Evolutionary conservation across 2,888 invertebrate genomes (phyloP), one percentile per base, ranked within the genome.

Genomic region (Clepsis dumicolana): DNA sequence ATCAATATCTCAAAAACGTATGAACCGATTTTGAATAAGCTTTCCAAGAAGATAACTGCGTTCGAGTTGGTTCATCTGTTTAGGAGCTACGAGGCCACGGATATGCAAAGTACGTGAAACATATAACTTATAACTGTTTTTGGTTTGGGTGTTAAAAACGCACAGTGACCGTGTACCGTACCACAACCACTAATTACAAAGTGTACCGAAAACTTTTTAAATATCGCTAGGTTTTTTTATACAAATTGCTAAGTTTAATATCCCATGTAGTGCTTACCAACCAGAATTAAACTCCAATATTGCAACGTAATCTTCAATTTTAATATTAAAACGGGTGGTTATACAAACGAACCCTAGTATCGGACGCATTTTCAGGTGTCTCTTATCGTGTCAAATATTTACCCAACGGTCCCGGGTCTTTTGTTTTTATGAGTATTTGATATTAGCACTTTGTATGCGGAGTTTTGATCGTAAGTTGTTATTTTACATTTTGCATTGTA

Each of bases 341-440:
- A 50, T 41, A 52, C 57, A 67, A 50, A 62, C 67, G 48, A 18
- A 54, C 18, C 32, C 32, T 18, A 41, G 48, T 48, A 48, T 48
- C 52, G 60, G 7, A 52, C 65, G 24, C 54, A 54, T 56, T 67
- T 50, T 63, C 56, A 67, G 62, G 67, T 63, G 62, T 67, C 66
- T 63, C 67, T 62, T 67, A 67, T 67, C 67, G 25, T 38, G 38
- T 67, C 50, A 65, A 63, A 67, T 63, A 67, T 67, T 67, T 57
- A 54, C 38, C 41, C 56, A 63, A 67, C 50, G 27, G 52, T n/a
- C 52, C 54, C 44, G n/a, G 61, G 48, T 61, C 66, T 63, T 63
- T 63, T 48, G 50, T 67, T 67, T 67, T 67, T 57, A 56, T 44
- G 16, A 18, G 48, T 32, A 56, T 27, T 50, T 50, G 29, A 63